Evolutionary conservation across 2,797 vertebrate species (phyloP), one percentile per base, ranked within the genome.

Genomic region (Tapera naevia): DNA sequence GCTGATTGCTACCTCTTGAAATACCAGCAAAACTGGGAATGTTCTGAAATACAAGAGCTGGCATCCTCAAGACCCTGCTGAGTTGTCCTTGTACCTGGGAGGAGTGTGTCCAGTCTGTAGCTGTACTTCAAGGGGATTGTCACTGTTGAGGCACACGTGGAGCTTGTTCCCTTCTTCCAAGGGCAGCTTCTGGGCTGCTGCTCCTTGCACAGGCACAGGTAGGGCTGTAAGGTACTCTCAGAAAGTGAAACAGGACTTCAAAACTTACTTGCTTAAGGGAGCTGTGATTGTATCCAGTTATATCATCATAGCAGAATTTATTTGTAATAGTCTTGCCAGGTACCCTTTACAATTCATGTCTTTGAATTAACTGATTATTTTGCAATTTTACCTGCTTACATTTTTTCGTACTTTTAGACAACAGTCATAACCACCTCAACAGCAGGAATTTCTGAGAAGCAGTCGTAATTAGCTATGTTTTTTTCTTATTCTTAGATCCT

Each of bases 1-100:
- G 57, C 72, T 54, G 84, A 83, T 61, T 54, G 24, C 45, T 89
- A 45, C 67, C 89, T 85, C 90, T n/a, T 85, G 88, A 94, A 92
- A 89, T 61, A 43, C 54, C 79, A 74, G 37, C 35, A 71, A 51
- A 82, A 62, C 76, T 10, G 23, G n/a, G 54, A 86, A 66, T 10
- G n/a, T 67, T 87, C 37, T 1, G 27, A 91, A 78, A 69, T 41
- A 51, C 50, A 67, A n/a, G 22, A 75, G 57, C 80, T 57, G 73
- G 18, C 6, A 2, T 83, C 89, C 61, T 82, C 69, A 21, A 60
- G 86, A 67, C 58, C 64, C 69, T 67, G 67, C 86, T 61, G 90
- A 61, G 56, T n/a, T 82, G 73, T 58, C 37, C 75, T 54, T 64
- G 58, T 66, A 62, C 16, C 45, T 24, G 51, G 13, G 60, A 86